Conservation (phyloP, 2,113 vertebrate genomes). For the Coryphaenoides rupestris region DNA sequence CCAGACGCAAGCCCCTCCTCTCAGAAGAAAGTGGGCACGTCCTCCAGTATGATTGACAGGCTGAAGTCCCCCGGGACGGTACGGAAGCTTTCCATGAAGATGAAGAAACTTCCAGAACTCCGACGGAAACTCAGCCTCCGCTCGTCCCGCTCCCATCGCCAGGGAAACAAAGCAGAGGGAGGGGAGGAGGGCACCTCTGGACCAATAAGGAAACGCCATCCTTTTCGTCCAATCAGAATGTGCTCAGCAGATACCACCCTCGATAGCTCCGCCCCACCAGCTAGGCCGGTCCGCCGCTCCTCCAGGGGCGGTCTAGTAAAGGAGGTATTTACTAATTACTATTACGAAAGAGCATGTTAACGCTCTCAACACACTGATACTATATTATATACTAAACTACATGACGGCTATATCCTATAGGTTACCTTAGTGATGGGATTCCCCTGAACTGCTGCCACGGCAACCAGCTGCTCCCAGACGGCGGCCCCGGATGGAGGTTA, state of each 20-base stretch:
- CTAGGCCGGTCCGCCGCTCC: conserved; percentile 37
- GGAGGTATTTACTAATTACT: no score
- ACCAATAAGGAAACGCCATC: conserved; percentile 30
- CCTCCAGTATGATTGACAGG: conserved; percentile 66
- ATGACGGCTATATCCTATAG: conserved; percentile 31
- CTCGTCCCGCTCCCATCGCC: conserved; percentile 59
- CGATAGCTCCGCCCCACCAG: conserved; percentile 77
- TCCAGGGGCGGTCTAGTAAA: conserved; percentile 53
- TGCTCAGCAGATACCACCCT: conserved; percentile 88
- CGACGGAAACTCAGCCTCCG: conserved; percentile 83
- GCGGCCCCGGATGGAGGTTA: conserved; percentile 36
- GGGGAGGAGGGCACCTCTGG: not conserved
- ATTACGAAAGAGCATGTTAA: no score
- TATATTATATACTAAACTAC: no score
- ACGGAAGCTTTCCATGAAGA: conserved; percentile 84
- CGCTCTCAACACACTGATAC: no score
- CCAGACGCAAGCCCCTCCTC: conserved; percentile 44
- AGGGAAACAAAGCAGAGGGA: conserved; percentile 30
- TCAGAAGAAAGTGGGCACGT: conserved; percentile 51
- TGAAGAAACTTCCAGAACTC: conserved; percentile 86
- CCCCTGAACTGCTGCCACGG: conserved; percentile 71
- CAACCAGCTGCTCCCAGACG: conserved; percentile 17
- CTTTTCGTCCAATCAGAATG: conserved; percentile 66
- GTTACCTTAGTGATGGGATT: conserved; percentile 86
- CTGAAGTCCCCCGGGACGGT: conserved; percentile 83